phyloP scores from a whole-genome alignment of 2,113 vertebrate species.

The Sebastes fasciatus region DNA sequence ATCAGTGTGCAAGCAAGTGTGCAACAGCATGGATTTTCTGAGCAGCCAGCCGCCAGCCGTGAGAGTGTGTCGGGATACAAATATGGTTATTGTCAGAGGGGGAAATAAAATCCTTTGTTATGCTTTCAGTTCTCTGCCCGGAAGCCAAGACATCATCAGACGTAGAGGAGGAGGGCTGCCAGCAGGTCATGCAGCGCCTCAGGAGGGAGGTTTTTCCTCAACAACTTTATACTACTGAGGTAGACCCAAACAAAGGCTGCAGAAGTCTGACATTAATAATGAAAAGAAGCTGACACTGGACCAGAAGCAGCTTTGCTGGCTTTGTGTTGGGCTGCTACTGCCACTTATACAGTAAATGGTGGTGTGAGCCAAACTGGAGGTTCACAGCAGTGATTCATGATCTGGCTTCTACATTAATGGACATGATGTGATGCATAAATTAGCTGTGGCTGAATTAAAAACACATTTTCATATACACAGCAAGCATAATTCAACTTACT shows the following conservation, averaged over 20 bases:
- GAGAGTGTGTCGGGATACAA: constrained; percentile 25
- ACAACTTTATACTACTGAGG: constrained; percentile 23
- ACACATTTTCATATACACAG: background rate
- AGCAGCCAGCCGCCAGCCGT: background rate
- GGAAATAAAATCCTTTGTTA: constrained; percentile 70
- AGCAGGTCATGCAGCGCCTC: constrained; percentile 52
- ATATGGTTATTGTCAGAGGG: constrained; percentile 50
- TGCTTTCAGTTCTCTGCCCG: constrained; percentile 38
- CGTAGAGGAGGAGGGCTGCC: constrained; percentile 32
- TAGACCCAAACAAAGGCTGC: constrained; percentile 50
- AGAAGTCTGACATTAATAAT: constrained; percentile 13
- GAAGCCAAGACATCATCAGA: constrained; percentile 42
- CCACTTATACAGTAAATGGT: background rate
- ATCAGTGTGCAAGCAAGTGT: constrained; percentile 3
- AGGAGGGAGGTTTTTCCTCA: constrained; percentile 34
- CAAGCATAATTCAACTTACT: background rate
- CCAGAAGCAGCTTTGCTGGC: constrained; percentile 19
- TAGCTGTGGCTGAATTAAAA: constrained; percentile 15
- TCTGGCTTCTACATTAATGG: constrained; percentile 17
- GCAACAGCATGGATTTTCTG: constrained; percentile 3
- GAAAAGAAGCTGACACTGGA: constrained; percentile 10
- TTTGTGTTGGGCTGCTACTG: background rate
- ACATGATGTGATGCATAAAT: constrained; percentile 35
- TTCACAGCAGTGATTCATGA: constrained; percentile 32
- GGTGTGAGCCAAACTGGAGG: constrained; percentile 23